Evolutionary conservation across 2,888 invertebrate species (phyloP).

Genomic region (Chromoteleia sp.): DNA sequence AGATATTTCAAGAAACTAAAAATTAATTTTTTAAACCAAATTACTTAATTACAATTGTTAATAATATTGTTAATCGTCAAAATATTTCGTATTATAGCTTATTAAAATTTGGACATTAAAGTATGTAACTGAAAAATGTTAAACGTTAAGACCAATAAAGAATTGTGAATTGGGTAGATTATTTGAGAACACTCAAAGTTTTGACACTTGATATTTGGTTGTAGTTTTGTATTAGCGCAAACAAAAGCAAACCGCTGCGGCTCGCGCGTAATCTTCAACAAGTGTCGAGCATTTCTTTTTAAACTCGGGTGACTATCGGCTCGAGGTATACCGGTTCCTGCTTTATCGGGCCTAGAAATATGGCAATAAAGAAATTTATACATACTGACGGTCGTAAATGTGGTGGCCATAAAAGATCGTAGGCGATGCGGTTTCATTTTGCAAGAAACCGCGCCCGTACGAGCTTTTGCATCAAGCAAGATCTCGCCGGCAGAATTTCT

Average conservation of each 20-base stretch:
- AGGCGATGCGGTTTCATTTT: constrained; percentile 68
- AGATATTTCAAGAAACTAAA: no score
- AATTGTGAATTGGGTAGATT: constrained; percentile 29
- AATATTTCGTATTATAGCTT: no score
- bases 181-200: constrained; percentile 19
- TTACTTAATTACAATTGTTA: no score
- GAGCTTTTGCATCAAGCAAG: constrained; percentile 53
- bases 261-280: constrained; percentile 61
- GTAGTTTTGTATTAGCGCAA: constrained; percentile 48
- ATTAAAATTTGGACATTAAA: no score
- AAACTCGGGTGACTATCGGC: constrained; percentile 41
- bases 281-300: constrained; percentile 65
- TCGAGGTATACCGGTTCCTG: constrained; percentile 67
- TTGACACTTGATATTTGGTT: constrained; percentile 43
- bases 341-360: constrained; percentile 71
- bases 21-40: no score
- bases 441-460: constrained; percentile 64
- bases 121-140: no score
- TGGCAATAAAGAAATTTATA: constrained; percentile 70
- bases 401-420: constrained; percentile 69
- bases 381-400: constrained; percentile 69
- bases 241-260: constrained; percentile 50
- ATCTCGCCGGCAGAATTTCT: constrained; percentile 59
- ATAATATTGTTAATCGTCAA: no score
- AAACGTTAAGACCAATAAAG: constrained; percentile 22